phyloP scores from a whole-genome alignment of 2,113 vertebrate genomes.

The Chauna torquata region DNA sequence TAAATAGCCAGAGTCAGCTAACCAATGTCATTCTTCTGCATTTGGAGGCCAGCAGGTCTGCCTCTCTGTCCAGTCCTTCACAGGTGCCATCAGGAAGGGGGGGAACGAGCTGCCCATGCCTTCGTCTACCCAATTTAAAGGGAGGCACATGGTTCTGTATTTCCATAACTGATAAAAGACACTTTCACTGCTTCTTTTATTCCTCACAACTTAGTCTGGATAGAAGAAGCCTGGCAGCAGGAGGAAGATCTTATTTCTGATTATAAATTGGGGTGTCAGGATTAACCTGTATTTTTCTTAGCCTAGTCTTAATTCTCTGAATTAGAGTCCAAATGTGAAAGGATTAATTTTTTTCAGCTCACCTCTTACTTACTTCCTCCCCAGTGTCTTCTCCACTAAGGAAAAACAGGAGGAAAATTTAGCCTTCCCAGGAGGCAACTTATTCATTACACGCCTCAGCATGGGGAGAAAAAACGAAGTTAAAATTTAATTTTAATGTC shows the following conservation, averaged over 20 bases:
- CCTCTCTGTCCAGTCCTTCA: not conserved
- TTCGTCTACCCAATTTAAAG: not conserved
- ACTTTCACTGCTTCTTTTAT: not conserved
- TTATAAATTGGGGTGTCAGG: not conserved
- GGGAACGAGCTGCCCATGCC: accelerated
- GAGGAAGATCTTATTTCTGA: not conserved
- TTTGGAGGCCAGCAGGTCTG: not conserved
- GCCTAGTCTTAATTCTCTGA: not conserved
- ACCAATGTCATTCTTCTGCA: not conserved
- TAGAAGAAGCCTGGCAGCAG: not conserved
- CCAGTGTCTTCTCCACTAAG: not conserved
- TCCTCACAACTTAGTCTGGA: not conserved
- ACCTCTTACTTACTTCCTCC: not conserved
- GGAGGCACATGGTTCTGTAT: not conserved
- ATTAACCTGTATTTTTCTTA: not conserved
- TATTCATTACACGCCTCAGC: not conserved
- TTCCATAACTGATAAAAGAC: not conserved
- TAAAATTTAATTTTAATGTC: conserved; percentile 51
- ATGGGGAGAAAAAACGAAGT: not conserved
- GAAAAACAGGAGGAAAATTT: conserved; percentile 13
- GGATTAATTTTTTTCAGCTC: not conserved
- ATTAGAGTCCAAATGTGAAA: not conserved
- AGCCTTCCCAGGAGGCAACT: not conserved
- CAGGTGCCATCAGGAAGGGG: not conserved
- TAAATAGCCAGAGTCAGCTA: not conserved